Conservation (phyloP, 2,113 vertebrate genomes). For the Fregata magnificens region DNA sequence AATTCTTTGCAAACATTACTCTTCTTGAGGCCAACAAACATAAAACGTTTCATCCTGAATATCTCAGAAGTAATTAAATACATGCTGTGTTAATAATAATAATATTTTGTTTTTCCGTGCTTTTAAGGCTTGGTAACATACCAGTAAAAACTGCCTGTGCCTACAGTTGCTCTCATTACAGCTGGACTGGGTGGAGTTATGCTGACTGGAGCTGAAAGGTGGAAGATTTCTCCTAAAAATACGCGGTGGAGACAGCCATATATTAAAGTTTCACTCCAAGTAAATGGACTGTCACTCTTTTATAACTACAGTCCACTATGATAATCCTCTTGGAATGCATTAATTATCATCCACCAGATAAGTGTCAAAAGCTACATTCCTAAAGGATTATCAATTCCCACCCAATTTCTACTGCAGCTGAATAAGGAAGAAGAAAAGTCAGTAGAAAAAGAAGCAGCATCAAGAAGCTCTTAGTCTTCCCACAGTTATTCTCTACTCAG, state of each 20-base stretch:
- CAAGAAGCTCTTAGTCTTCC: conserved; percentile 16
- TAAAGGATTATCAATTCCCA: conserved; percentile 57
- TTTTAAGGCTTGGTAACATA: neutral
- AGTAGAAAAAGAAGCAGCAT: conserved; percentile 23
- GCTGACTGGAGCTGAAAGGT: conserved; percentile 8
- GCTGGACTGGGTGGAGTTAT: neutral
- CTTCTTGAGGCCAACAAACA: neutral
- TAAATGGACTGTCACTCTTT: conserved; percentile 65
- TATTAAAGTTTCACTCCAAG: conserved; percentile 54
- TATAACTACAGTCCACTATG: conserved; percentile 59
- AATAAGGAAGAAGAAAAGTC: conserved; percentile 36
- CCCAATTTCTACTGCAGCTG: conserved; percentile 17
- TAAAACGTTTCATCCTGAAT: neutral
- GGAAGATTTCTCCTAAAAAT: conserved; percentile 32
- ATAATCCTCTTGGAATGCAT: conserved; percentile 66
- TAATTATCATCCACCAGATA: conserved; percentile 62
- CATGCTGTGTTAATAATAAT: neutral
- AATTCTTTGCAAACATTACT: neutral
- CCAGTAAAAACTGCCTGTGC: neutral
- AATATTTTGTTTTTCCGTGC: neutral
- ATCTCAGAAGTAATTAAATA: neutral
- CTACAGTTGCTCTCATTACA: neutral
- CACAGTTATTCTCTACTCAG: neutral
- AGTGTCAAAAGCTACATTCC: conserved; percentile 61
- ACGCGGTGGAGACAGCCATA: neutral